phyloP scores from a whole-genome alignment of 2,797 vertebrate genomes.

The Hippoglossus hippoglossus region DNA sequence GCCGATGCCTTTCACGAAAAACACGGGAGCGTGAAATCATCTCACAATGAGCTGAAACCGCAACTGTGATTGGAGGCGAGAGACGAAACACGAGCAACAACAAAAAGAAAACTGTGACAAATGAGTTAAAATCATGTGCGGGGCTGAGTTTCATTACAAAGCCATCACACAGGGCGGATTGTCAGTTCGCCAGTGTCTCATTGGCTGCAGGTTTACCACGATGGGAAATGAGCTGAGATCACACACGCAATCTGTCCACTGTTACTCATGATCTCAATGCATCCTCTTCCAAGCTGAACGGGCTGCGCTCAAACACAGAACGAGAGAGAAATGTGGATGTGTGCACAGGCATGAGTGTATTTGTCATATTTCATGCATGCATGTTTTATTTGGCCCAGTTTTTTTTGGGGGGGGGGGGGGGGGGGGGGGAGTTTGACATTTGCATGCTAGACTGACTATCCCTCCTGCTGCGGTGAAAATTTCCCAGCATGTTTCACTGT shows the following conservation, averaged over 20 bases:
- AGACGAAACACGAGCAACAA: slow-evolving; percentile 4
- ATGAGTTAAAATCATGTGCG: background rate
- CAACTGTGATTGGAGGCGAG: slow-evolving; percentile 22
- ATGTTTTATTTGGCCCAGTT: slow-evolving; percentile 47
- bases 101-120: background rate
- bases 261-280: slow-evolving; percentile 21
- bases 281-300: slow-evolving; percentile 23
- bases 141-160: slow-evolving; percentile 40
- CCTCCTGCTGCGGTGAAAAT: slow-evolving; percentile 45
- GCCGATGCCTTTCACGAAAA: background rate
- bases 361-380: slow-evolving; percentile 12
- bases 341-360: background rate
- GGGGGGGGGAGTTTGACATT: slow-evolving; percentile 36
- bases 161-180: slow-evolving; percentile 28
- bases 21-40: slow-evolving; percentile 24
- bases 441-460: slow-evolving; percentile 40
- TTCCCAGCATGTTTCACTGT: slow-evolving; percentile 33
- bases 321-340: no score
- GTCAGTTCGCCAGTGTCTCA: slow-evolving; percentile 35
- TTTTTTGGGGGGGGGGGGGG: slow-evolving; percentile 29
- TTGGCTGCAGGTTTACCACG: slow-evolving; percentile 27
- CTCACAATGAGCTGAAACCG: slow-evolving; percentile 32
- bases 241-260: slow-evolving; percentile 41
- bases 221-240: slow-evolving; percentile 20
- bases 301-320: background rate